Conservation (phyloP, 1,140 invertebrate genomes). For the Zaprionus nigranus region DNA sequence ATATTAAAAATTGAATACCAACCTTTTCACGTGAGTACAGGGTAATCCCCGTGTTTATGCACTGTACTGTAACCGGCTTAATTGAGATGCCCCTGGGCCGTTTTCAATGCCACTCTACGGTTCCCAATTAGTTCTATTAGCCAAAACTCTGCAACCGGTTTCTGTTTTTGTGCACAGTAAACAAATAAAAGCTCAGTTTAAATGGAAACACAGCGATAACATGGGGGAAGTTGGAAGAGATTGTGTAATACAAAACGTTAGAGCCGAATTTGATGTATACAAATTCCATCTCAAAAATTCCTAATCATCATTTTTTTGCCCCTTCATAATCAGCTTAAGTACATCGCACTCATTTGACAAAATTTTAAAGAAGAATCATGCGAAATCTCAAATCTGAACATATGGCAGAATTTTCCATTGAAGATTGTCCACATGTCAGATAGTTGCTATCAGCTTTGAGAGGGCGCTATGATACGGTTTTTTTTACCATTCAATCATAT, state of each 20-base stretch:
- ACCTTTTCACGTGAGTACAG: not conserved
- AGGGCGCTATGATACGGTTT: not conserved
- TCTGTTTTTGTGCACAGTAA: slow-evolving; percentile 21
- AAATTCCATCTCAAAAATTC: not conserved
- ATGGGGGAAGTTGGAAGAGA: not conserved
- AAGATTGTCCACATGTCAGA: slow-evolving; percentile 17
- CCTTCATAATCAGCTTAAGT: not conserved
- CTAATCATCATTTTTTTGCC: slow-evolving; percentile 12
- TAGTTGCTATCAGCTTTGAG: slow-evolving; percentile 15
- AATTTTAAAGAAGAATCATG: not conserved
- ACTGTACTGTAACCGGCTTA: slow-evolving; percentile 35
- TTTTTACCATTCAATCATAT: slow-evolving; percentile 22
- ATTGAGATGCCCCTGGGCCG: slow-evolving; percentile 48
- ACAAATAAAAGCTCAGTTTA: slow-evolving; percentile 35
- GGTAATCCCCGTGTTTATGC: slow-evolving; percentile 9
- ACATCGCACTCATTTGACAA: slow-evolving; percentile 2
- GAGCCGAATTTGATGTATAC: not conserved
- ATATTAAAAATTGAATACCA: not conserved
- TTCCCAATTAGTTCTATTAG: slow-evolving; percentile 56
- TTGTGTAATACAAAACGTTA: slow-evolving; percentile 22
- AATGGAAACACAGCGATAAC: slow-evolving; percentile 10
- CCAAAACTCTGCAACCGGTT: slow-evolving; percentile 45
- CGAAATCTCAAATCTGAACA: slow-evolving; percentile 13
- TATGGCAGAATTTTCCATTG: slow-evolving; percentile 26
- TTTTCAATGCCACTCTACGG: slow-evolving; percentile 16